phyloP scores from a whole-genome alignment of 2,113 vertebrate species.

The Cavia porcellus region DNA sequence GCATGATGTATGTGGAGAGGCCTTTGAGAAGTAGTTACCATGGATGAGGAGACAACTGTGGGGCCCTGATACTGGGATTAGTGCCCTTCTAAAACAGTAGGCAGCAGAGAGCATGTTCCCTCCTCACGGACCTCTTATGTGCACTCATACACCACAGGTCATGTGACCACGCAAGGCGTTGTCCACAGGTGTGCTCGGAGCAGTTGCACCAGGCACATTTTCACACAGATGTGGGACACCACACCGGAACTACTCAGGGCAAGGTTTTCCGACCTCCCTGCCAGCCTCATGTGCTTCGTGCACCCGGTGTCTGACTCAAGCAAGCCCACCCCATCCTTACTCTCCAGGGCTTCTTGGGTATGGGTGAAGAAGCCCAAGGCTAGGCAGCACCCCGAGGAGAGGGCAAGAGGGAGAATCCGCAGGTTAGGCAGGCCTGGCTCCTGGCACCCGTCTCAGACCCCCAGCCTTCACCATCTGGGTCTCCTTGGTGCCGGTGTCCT shows the following conservation, averaged over 20 bases:
- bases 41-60: background rate
- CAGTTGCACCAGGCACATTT: background rate
- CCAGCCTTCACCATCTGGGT: background rate
- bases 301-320: no score
- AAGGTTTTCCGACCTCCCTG: background rate
- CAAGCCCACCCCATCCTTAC: background rate
- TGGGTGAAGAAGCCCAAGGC: background rate
- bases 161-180: background rate
- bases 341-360: background rate
- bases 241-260: background rate
- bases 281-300: fast-evolving
- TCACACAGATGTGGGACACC: background rate
- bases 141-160: background rate
- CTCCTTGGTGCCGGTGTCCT: background rate
- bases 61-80: background rate
- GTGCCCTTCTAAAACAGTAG: background rate
- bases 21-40: background rate
- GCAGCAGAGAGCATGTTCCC: background rate
- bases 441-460: fast-evolving
- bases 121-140: background rate
- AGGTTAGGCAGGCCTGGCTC: background rate
- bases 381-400: background rate
- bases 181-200: background rate
- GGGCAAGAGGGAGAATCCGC: background rate
- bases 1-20: background rate